Base-by-base conservation (phyloP, 2,888 invertebrate genomes). In the Dynastes hyllus region DNA sequence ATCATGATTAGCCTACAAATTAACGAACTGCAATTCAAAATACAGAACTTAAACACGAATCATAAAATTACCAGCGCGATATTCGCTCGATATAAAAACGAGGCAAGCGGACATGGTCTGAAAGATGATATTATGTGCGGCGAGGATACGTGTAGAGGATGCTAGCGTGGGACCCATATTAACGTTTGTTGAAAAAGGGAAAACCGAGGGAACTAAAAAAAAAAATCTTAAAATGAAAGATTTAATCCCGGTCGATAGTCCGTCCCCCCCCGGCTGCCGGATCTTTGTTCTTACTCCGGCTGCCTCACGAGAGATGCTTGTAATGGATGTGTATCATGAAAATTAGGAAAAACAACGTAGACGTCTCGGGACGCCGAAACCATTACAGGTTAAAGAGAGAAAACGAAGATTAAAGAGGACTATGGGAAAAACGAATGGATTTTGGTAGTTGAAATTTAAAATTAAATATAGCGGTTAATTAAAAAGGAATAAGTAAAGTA, bases 131-230 rank as follows among this genome's bases (percentile, higher is more conserved):
- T 61, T 73, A 4, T 73, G 40, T 58, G 73, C 9, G 16, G 58
- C 45, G 45, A 58, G 55, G 58, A 61, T 58, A 73, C 55, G 73
- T 55, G 73, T 58, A 73, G 73, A 58, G 63, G 32, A 69, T 70
- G 75, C 50, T 79, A 76, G 76, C 79, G 79, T 79, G 76, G n/a
- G n/a, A n/a, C n/a, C n/a, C n/a, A n/a, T 79, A 79, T 79, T 79
- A 79, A 79, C 76, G 76, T 58, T 79, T 76, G 66, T 66, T 40
- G 63, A 37, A 76, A 79, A 75, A 40, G 67, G 79, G 76, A 67
- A 76, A 79, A 61, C 69, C 29, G 76, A 76, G 70, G 37, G 40
- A 73, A 73, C 58, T 77, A 66, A 66, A 69, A 77, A 55, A 55
- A 58, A 77, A 77, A 77, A 77, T 69, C 77, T 67, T 77, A 67